phyloP scores from a whole-genome alignment of 2,113 vertebrate genomes.

The Carassius auratus region DNA sequence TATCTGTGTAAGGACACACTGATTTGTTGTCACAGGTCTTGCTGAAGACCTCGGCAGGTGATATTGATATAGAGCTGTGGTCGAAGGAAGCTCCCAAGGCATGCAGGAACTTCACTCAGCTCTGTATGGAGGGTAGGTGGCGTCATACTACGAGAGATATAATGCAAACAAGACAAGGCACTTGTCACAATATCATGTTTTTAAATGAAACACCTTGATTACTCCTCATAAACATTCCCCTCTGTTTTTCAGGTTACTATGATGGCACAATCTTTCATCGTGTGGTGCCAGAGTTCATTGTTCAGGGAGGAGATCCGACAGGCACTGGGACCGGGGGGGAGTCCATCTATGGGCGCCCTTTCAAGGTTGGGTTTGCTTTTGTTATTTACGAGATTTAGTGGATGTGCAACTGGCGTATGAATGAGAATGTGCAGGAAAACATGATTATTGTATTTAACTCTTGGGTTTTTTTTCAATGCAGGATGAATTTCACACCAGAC shows the following conservation, averaged over 20 bases:
- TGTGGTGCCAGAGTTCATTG: constrained; percentile 93
- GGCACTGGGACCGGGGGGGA: constrained; percentile 92
- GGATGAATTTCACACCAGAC: constrained; percentile 96
- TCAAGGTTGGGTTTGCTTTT: constrained; percentile 79
- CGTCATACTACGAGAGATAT: not conserved
- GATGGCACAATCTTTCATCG: constrained; percentile 93
- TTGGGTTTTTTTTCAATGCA: constrained; percentile 56
- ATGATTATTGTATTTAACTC: not conserved
- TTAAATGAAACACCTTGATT: not conserved
- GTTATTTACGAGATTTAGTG: not conserved
- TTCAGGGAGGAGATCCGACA: constrained; percentile 95
- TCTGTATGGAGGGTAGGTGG: constrained; percentile 93
- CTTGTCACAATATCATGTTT: not conserved
- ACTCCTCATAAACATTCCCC: not conserved
- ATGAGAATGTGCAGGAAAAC: not conserved
- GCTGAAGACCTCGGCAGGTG: constrained; percentile 93
- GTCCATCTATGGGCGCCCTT: constrained; percentile 88
- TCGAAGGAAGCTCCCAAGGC: constrained; percentile 97
- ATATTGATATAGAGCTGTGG: constrained; percentile 97
- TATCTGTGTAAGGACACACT: not conserved
- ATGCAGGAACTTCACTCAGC: constrained; percentile 93
- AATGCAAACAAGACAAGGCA: not conserved
- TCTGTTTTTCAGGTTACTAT: constrained; percentile 84
- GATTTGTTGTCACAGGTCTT: constrained; percentile 80
- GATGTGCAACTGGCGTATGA: not conserved